Conservation (phyloP, 2,113 vertebrate genomes). For the Chloroceryle aenea region DNA sequence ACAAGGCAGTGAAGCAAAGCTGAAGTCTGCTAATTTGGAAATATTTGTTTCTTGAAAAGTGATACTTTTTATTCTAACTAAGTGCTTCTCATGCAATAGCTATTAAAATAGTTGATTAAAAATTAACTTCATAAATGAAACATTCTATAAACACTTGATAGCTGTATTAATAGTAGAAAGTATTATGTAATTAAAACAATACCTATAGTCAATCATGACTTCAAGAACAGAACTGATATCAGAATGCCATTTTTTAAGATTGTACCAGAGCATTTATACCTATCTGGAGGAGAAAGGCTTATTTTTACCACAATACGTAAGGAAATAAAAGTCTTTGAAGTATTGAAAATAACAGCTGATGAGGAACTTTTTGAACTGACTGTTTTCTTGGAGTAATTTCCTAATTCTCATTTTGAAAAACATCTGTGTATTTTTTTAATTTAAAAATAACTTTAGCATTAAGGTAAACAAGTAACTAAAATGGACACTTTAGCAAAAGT, state of each 20-base stretch:
- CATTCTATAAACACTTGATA: background rate
- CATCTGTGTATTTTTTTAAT: accelerated
- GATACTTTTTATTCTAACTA: background rate
- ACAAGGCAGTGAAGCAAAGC: background rate
- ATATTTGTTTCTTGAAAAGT: background rate
- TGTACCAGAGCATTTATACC: accelerated
- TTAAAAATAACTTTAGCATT: background rate
- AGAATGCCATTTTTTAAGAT: background rate
- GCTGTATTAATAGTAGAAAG: background rate
- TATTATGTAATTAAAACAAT: background rate
- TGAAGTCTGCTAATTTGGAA: background rate
- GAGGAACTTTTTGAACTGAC: background rate
- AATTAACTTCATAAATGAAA: background rate
- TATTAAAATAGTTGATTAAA: background rate
- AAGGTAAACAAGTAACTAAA: background rate
- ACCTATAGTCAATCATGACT: background rate
- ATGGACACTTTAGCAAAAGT: background rate
- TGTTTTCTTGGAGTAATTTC: background rate
- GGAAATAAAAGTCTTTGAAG: background rate
- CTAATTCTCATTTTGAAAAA: background rate
- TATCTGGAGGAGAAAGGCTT: background rate
- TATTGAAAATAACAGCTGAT: background rate
- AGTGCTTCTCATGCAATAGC: background rate
- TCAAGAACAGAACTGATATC: background rate
- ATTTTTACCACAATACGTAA: background rate